These are phyloP conservation scores for Aviceda subcristata DNA, from an alignment of 2,113 vertebrate genomes.

Conservation along the genomic window DNA sequence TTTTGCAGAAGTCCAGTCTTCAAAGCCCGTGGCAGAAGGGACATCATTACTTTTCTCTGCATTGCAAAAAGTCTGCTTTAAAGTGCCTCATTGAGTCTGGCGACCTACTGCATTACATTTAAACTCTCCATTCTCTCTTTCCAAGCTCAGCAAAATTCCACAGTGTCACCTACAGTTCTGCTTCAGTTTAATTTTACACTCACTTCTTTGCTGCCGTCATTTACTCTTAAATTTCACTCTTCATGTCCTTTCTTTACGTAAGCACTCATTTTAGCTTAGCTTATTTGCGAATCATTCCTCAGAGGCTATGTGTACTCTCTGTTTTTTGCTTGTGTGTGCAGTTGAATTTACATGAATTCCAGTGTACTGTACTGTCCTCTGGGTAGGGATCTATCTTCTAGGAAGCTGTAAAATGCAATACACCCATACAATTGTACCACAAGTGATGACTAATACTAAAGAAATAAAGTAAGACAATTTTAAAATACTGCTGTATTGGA, in stretches of 20 bases:
- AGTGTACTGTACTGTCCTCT: not conserved
- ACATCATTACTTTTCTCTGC: not conserved
- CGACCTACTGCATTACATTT: not conserved
- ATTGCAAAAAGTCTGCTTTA: not conserved
- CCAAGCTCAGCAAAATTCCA: not conserved
- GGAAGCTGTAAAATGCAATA: not conserved
- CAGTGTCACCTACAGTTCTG: not conserved
- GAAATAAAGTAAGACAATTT: not conserved
- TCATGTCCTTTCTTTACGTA: not conserved
- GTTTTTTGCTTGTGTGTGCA: not conserved
- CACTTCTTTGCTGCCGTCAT: not conserved
- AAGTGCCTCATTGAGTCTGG: not conserved
- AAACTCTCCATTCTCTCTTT: not conserved
- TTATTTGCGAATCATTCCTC: not conserved
- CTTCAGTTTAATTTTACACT: not conserved
- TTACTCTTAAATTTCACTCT: not conserved
- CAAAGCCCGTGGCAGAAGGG: rapidly evolving
- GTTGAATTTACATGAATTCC: not conserved
- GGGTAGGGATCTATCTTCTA: not conserved
- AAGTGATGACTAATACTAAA: not conserved
- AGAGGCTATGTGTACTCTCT: not conserved
- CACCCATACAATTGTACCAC: not conserved
- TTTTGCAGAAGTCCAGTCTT: not conserved
- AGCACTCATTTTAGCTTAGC: not conserved
- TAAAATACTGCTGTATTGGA: not conserved